Percentiles rank a stretch among this genome's conserved stretches.
These are phyloP conservation scores for Choloepus didactylus DNA, from an alignment of 2,797 vertebrate species.

Conservation along the genomic window DNA sequence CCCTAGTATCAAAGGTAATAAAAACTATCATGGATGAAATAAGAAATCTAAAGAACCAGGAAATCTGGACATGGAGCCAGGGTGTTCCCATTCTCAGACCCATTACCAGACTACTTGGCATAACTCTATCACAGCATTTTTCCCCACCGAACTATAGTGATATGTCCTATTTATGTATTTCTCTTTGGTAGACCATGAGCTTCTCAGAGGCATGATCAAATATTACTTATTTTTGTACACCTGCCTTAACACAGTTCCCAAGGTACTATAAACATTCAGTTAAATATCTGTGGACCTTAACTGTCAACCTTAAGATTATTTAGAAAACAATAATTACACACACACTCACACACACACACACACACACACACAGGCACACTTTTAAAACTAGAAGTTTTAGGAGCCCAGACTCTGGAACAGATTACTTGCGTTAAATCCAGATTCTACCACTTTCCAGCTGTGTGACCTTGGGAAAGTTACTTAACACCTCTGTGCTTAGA, in stretches of 20 bases:
- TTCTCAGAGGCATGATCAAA: not conserved
- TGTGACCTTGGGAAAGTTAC: not conserved
- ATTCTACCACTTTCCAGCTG: not conserved
- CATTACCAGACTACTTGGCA: not conserved
- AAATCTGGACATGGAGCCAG: slow-evolving; percentile 13
- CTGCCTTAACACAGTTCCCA: slow-evolving; percentile 4
- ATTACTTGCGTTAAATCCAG: slow-evolving; percentile 21
- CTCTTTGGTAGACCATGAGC: not conserved
- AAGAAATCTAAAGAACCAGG: slow-evolving; percentile 58
- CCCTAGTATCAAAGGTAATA: not conserved
- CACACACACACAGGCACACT: not conserved
- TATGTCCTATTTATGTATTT: not conserved
- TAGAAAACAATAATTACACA: not conserved
- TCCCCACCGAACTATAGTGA: not conserved
- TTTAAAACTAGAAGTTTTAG: not conserved
- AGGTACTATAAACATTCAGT: slow-evolving; percentile 2
- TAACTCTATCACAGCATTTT: not conserved
- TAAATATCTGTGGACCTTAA: slow-evolving; percentile 29
- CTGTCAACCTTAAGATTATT: slow-evolving; percentile 16
- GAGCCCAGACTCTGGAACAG: not conserved
- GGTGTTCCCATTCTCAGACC: not conserved
- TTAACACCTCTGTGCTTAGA: not conserved
- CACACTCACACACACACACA: not conserved
- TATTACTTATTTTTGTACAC: slow-evolving; percentile 44
- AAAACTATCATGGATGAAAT: slow-evolving; percentile 1